A percentile compares a stretch with the other conserved stretches of the same genome.
Evolutionary conservation across 2,888 invertebrate species (phyloP).

Genomic region (Sinodicranocentrus sp.): DNA sequence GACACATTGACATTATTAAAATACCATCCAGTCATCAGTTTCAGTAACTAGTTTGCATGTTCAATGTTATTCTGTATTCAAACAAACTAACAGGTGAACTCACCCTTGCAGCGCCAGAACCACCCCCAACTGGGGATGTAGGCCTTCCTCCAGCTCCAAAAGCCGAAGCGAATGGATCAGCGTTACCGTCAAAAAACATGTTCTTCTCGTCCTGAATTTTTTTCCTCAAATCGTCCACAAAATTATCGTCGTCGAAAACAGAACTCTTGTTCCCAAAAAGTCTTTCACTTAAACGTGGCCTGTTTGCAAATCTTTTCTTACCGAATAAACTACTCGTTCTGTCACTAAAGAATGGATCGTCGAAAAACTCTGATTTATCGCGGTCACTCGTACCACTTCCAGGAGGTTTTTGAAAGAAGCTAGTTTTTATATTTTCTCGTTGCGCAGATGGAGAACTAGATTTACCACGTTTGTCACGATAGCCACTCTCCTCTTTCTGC

Average conservation of each 20-base stretch:
- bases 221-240: conserved; percentile 71
- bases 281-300: conserved; percentile 60
- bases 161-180: conserved; percentile 62
- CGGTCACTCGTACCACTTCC: conserved; percentile 3
- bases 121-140: conserved; percentile 43
- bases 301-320: conserved; percentile 25
- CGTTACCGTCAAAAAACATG: conserved; percentile 70
- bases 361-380: conserved; percentile 45
- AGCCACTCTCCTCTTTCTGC: too few relatives aligned
- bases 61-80: neutral
- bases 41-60: too few relatives aligned
- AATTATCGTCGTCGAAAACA: conserved; percentile 59
- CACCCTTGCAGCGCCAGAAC: conserved; percentile 58
- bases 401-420: conserved; percentile 31
- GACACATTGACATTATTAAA: too few relatives aligned
- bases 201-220: conserved; percentile 69
- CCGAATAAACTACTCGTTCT: conserved; percentile 17
- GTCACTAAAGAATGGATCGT: conserved; percentile 46
- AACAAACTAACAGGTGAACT: conserved; percentile 18
- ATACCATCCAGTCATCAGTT: too few relatives aligned
- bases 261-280: conserved; percentile 48
- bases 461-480: conserved; percentile 23
- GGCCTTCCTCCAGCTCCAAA: conserved; percentile 43
- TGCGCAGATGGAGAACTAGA: conserved; percentile 21
- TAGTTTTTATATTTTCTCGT: conserved; percentile 1